These are phyloP conservation scores for Dasyprocta punctata DNA, from an alignment of 2,113 vertebrate species.

Conservation along the genomic window DNA sequence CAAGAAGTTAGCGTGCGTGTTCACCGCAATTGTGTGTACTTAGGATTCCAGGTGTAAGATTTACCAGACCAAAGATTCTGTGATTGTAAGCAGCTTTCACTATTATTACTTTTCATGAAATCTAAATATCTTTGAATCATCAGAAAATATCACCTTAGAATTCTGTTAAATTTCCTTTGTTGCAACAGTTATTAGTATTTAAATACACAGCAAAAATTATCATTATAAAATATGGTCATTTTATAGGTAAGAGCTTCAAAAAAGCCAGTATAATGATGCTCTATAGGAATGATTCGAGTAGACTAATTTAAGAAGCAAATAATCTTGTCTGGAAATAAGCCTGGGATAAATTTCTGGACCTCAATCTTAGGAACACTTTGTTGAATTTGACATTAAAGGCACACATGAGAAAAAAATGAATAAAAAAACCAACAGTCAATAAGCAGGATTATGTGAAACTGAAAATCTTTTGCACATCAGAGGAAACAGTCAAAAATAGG, in stretches of 20 bases:
- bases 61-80: not conserved
- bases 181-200: not conserved
- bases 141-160: not conserved
- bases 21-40: not conserved
- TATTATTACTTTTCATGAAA: not conserved
- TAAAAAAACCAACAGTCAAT: not conserved
- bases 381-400: not conserved
- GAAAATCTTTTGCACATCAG: not conserved
- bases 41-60: not conserved
- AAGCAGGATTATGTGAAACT: not conserved
- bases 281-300: not conserved
- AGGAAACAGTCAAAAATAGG: fast-evolving
- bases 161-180: not conserved
- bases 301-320: not conserved
- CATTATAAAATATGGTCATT: not conserved
- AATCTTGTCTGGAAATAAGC: not conserved
- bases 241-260: not conserved
- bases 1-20: fast-evolving
- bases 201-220: not conserved
- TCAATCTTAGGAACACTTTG: not conserved
- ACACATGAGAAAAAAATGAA: not conserved
- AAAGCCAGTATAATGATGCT: not conserved
- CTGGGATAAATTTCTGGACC: not conserved
- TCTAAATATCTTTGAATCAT: not conserved
- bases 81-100: not conserved